phyloP scores from a whole-genome alignment of 2,113 vertebrate genomes.

The Myocastor coypus region DNA sequence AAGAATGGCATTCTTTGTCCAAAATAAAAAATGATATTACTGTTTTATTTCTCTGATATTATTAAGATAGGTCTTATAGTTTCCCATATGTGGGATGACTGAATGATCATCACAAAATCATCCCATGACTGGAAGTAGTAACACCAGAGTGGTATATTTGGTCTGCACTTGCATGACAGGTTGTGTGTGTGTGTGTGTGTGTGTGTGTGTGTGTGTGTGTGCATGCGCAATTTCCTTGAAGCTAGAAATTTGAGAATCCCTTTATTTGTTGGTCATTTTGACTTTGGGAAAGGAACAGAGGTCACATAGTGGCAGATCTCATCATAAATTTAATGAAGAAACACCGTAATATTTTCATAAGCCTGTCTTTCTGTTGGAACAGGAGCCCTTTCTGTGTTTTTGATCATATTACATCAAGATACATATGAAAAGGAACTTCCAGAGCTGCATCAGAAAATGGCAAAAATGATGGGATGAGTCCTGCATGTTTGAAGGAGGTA shows the following conservation, averaged over 20 bases:
- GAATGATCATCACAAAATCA: not conserved
- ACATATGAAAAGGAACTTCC: not conserved
- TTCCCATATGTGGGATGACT: not conserved
- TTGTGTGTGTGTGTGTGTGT: too few relatives aligned
- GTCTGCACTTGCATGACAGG: not conserved
- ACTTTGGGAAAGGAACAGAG: not conserved
- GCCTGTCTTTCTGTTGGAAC: not conserved
- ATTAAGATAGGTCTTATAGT: not conserved
- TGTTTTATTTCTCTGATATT: not conserved
- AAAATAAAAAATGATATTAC: not conserved
- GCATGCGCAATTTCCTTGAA: too few relatives aligned
- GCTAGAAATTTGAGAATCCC: not conserved
- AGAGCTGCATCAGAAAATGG: not conserved
- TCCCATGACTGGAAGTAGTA: not conserved
- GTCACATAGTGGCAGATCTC: not conserved
- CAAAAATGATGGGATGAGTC: not conserved
- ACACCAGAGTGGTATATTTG: not conserved
- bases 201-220: too few relatives aligned
- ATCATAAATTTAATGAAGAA: not conserved
- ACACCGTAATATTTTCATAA: not conserved
- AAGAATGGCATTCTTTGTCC: not conserved
- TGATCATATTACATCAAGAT: not conserved
- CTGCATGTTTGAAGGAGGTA: not conserved
- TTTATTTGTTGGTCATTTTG: not conserved
- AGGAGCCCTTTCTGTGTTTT: not conserved